Conservation (phyloP, 2,113 vertebrate species). For the Gadus chalcogrammus region DNA sequence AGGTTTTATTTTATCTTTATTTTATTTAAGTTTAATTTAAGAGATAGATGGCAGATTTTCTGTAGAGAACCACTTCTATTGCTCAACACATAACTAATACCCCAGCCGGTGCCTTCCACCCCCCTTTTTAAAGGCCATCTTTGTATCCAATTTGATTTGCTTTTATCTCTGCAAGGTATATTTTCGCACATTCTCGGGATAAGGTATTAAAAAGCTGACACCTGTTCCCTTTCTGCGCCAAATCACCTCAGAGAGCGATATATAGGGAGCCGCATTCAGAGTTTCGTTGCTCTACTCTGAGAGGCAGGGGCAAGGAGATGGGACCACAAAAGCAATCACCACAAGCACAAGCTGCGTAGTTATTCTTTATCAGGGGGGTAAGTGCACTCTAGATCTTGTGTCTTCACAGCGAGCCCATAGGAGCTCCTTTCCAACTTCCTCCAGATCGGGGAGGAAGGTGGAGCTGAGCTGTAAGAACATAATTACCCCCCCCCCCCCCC, state of each 20-base stretch:
- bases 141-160: not conserved
- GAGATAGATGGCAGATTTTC: too few relatives aligned
- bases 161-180: not conserved
- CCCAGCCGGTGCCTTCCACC: too few relatives aligned
- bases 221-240: not conserved
- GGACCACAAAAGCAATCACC: not conserved
- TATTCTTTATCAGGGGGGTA: conserved; percentile 18
- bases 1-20: too few relatives aligned
- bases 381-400: conserved; percentile 7
- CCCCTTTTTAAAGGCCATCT: not conserved
- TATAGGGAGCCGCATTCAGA: not conserved
- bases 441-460: conserved; percentile 36
- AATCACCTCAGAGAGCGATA: not conserved
- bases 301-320: not conserved
- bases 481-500: conserved; percentile 53
- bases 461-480: conserved; percentile 55
- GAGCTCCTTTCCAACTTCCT: conserved; percentile 23
- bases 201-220: not conserved
- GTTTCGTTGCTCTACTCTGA: too few relatives aligned
- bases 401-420: conserved; percentile 1
- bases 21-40: too few relatives aligned
- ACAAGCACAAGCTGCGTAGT: not conserved
- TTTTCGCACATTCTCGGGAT: not conserved
- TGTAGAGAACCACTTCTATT: too few relatives aligned
- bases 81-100: too few relatives aligned